Conservation (phyloP, 64 coral and sea anemone species). For the Pachyseris speciosa region DNA sequence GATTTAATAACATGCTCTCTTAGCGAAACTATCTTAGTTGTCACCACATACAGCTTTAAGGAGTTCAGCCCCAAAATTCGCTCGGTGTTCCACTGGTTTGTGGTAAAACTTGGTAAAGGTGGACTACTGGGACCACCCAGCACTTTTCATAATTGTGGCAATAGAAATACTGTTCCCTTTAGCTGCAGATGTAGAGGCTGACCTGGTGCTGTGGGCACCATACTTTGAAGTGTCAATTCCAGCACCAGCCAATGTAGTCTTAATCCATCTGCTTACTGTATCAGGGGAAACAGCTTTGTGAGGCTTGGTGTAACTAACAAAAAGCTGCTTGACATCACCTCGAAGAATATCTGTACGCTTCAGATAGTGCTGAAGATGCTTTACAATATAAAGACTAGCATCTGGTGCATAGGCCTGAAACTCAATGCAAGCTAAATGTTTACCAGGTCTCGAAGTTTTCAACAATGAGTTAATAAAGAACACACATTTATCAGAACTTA, state of each 20-base stretch:
- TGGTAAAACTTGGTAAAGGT: background rate
- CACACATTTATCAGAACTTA: background rate
- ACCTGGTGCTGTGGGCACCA: too few species aligned
- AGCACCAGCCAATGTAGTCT: background rate
- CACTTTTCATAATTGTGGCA: background rate
- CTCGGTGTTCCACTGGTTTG: background rate
- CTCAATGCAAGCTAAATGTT: background rate
- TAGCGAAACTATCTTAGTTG: too few species aligned
- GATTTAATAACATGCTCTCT: too few species aligned
- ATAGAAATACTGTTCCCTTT: background rate
- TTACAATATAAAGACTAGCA: background rate
- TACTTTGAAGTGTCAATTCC: conserved; percentile 9
- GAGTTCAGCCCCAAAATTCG: too few species aligned
- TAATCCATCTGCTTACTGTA: conserved; percentile 28
- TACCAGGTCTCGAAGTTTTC: too few species aligned
- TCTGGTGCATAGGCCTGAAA: background rate
- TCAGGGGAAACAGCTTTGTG: conserved; percentile 28
- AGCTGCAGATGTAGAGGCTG: too few species aligned
- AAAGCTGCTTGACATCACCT: background rate
- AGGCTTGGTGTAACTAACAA: too few species aligned
- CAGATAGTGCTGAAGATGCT: conserved; percentile 1
- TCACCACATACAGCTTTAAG: background rate
- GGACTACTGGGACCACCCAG: background rate
- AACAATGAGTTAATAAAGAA: too few species aligned
- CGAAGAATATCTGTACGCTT: background rate